A percentile compares a stretch with the other conserved stretches of the same genome.
phyloP scores from a whole-genome alignment of 2,888 invertebrate genomes.

The Diogma glabrata region DNA sequence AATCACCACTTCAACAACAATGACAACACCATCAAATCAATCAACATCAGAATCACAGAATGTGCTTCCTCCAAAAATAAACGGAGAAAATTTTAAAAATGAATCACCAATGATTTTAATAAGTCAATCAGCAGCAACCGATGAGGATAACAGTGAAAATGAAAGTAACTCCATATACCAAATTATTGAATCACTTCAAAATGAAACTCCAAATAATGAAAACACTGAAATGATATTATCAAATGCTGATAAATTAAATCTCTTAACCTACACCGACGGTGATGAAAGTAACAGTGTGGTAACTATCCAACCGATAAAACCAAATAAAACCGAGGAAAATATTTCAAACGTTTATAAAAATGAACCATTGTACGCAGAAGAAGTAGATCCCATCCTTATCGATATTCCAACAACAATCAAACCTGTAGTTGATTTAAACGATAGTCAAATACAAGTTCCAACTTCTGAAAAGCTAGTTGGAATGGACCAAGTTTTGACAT shows the following conservation, averaged over 20 bases:
- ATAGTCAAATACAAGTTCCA: background rate
- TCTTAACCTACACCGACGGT: too few relatives aligned
- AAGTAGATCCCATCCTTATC: slow-evolving; percentile 25
- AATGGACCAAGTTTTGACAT: background rate
- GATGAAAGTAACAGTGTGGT: too few relatives aligned
- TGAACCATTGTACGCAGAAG: slow-evolving; percentile 26
- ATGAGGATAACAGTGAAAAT: background rate
- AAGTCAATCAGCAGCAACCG: background rate
- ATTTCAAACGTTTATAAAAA: slow-evolving; percentile 23
- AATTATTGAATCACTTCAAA: slow-evolving; percentile 15
- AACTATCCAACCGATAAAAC: background rate
- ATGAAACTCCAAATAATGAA: background rate
- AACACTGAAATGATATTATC: background rate
- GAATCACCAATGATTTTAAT: slow-evolving; percentile 2
- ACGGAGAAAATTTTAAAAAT: background rate
- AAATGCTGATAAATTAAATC: slow-evolving; percentile 6
- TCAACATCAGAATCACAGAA: background rate
- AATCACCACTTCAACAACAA: background rate
- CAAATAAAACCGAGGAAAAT: background rate
- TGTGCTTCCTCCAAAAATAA: too few relatives aligned
- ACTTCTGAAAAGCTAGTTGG: background rate
- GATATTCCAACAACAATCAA: slow-evolving; percentile 21
- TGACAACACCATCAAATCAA: background rate
- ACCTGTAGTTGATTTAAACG: too few relatives aligned
- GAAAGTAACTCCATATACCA: slow-evolving; percentile 11